phyloP scores from a whole-genome alignment of 1,140 invertebrate genomes.

The Lerema accius region DNA sequence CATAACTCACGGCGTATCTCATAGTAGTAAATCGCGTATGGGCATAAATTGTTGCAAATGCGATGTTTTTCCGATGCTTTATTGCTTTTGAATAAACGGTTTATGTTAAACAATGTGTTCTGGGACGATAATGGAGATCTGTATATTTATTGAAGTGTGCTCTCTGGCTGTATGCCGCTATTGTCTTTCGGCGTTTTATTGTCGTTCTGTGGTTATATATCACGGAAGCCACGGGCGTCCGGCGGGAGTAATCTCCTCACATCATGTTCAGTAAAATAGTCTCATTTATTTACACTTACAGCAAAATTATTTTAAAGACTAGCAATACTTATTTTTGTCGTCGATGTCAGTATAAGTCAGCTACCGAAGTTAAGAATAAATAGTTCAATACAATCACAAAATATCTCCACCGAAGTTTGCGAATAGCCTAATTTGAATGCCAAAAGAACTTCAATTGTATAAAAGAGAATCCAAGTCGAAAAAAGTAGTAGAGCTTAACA shows the following conservation, averaged over 20 bases:
- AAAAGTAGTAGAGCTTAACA: constrained; percentile 30
- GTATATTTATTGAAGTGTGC: constrained; percentile 24
- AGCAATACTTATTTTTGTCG: too few species aligned
- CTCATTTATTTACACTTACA: too few species aligned
- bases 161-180: not conserved
- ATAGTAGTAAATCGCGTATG: constrained; percentile 40
- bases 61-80: constrained; percentile 44
- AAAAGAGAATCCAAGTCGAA: constrained; percentile 30
- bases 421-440: constrained; percentile 16
- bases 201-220: too few species aligned
- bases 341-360: too few species aligned
- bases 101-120: constrained; percentile 36
- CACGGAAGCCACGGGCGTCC: too few species aligned
- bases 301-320: too few species aligned
- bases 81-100: constrained; percentile 41
- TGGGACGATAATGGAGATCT: constrained; percentile 17
- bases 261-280: not conserved
- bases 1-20: constrained; percentile 36
- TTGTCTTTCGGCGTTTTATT: not conserved
- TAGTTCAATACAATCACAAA: not conserved
- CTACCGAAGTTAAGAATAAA: too few species aligned
- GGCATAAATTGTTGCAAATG: constrained; percentile 43
- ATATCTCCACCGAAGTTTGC: not conserved
- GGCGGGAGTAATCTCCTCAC: not conserved
- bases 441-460: constrained; percentile 24